Evolutionary conservation across 2,888 invertebrate genomes (phyloP), one percentile per base, ranked within the genome.

Genomic region (Troilus luridus): DNA sequence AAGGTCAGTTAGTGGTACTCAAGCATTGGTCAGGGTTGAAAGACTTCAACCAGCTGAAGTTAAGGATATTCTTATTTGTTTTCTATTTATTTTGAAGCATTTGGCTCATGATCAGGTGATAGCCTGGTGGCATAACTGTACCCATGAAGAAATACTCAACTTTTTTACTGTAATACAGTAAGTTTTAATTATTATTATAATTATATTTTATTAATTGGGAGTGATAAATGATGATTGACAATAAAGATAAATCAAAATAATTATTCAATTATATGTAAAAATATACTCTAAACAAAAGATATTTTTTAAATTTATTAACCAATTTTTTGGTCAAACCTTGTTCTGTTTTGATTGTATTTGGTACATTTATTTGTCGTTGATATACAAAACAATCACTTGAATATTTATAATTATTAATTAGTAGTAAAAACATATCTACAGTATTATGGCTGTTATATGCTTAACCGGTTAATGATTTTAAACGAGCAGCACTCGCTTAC

Each of bases 41-140:
- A 97, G 97, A 94, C 95, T 97, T 88, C 96, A 96, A 92, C 95
- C 96, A 0, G 95, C 96, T 77, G 98, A 98, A 95, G 97, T 98
- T 92, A 97, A 97, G 93, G 98, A 99, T 94, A 95, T 98, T 92
- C 95, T 99, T 91, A 95, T 98, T 91, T 97, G 98, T 94, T 98
- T 98, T 95, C 95, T 99, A 92, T 98, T 98, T 94, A 97, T 99
- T 91, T 95, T 99, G 92, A 98, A 98, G 94, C 97, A 98, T 94
- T 94, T 98, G 93, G 97, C 97, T 85, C 98, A 98, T 94, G 98
- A 98, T 92, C 96, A 98, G 93, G 95, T 98, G 91, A 96, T 98
- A 90, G 96, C 97, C 85, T 98, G 98, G 98, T 98, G 98, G 98
- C 97, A 97, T 94, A 97, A 97, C 93, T 97, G 97, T 93, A 95